Percentiles rank a stretch among this genome's conserved stretches.
These are phyloP conservation scores for Muntiacus muntjak DNA, from an alignment of 2,113 vertebrate species.

Conservation along the genomic window DNA sequence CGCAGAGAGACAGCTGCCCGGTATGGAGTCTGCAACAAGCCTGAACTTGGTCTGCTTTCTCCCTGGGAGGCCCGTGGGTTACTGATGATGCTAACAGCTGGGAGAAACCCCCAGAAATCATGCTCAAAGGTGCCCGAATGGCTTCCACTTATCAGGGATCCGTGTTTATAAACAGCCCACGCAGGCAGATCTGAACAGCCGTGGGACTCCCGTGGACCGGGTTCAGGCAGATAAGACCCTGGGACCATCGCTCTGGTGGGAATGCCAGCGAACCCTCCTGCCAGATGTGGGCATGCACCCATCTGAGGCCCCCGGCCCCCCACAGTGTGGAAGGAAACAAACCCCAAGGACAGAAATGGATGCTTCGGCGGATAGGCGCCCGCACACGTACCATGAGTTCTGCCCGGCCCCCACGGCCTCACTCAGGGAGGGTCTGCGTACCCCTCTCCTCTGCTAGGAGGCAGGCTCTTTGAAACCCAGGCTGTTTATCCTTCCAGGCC, in stretches of 20 bases:
- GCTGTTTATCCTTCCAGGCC: not conserved
- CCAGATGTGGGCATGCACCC: not conserved
- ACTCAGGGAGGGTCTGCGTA: not conserved
- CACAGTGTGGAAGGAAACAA: accelerated
- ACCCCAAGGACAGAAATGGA: not conserved
- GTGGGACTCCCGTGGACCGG: accelerated
- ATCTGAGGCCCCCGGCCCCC: not conserved
- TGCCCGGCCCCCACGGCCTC: not conserved
- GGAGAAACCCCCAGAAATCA: not conserved
- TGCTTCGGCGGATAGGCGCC: accelerated
- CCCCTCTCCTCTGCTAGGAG: not conserved
- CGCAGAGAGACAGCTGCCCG: not conserved
- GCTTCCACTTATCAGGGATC: too few relatives aligned
- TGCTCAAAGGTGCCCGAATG: not conserved
- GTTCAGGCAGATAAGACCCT: not conserved
- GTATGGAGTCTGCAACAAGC: not conserved
- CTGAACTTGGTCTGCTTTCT: not conserved
- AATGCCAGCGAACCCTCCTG: not conserved
- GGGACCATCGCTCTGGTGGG: not conserved
- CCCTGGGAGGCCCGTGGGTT: too few relatives aligned
- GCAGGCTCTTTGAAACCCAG: not conserved
- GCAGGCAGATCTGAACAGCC: not conserved
- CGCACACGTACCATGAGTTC: accelerated
- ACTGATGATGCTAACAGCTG: not conserved
- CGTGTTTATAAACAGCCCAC: accelerated